Percentiles rank a stretch among this genome's conserved stretches.
Conservation (phyloP, 2,113 vertebrate genomes). For the Apteryx owenii region DNA sequence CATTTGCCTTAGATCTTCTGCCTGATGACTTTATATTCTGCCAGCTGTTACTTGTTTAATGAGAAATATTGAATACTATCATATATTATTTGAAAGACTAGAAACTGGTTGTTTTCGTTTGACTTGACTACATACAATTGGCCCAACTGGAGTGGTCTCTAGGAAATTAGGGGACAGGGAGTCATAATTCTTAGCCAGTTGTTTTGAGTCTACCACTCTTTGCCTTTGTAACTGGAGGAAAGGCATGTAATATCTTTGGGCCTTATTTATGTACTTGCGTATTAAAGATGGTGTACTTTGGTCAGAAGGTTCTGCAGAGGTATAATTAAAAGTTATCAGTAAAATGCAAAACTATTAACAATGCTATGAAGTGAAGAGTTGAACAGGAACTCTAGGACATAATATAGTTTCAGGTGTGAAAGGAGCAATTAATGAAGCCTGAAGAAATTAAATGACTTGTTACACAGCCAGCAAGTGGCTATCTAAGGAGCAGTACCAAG, state of each 20-base stretch:
- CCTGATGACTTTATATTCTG: slow-evolving; percentile 2
- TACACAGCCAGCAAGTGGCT: neutral
- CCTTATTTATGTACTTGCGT: slow-evolving; percentile 2
- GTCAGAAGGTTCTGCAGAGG: neutral
- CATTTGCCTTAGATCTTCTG: slow-evolving; percentile 28
- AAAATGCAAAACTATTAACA: slow-evolving; percentile 20
- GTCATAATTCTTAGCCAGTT: neutral
- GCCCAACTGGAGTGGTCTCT: neutral
- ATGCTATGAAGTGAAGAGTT: slow-evolving; percentile 1
- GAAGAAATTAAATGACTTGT: slow-evolving; percentile 2
- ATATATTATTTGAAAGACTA: neutral
- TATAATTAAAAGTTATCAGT: slow-evolving; percentile 6
- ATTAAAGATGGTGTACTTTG: neutral
- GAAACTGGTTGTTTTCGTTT: neutral
- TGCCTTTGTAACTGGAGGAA: neutral
- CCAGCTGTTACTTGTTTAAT: slow-evolving; percentile 9
- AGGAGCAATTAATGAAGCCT: slow-evolving; percentile 30
- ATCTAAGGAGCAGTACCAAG: neutral
- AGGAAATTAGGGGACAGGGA: neutral
- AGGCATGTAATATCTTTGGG: neutral
- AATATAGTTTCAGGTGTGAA: slow-evolving; percentile 3
- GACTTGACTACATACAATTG: neutral
- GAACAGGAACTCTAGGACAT: neutral
- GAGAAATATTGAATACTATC: neutral
- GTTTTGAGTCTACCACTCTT: neutral